Conservation (phyloP, 64 coral and sea anemone species). For the Platygyra sinensis region DNA sequence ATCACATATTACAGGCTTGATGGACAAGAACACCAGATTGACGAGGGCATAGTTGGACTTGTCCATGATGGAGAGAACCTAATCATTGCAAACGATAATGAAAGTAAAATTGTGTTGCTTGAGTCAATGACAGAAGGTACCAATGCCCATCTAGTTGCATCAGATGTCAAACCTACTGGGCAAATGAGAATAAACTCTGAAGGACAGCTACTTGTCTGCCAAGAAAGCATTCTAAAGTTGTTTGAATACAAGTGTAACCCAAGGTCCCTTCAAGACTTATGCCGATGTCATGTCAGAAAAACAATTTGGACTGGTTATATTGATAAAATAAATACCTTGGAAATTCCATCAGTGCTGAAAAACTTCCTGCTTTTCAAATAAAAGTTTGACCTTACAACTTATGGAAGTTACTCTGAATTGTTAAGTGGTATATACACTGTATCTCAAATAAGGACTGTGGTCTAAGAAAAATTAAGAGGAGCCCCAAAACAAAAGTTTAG, state of each 20-base stretch:
- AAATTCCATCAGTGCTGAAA: conserved; percentile 50
- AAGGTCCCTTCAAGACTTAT: conserved; percentile 36
- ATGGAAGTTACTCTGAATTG: not conserved
- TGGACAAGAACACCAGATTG: conserved; percentile 53
- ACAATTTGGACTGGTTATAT: conserved; percentile 2
- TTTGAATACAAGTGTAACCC: conserved; percentile 58
- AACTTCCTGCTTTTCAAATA: conserved; percentile 62
- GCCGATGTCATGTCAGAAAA: conserved; percentile 35
- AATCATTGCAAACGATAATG: conserved; percentile 41
- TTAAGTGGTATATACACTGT: not conserved
- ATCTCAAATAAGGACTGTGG: not conserved
- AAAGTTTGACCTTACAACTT: not conserved
- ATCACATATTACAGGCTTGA: conserved; percentile 70
- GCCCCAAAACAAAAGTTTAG: too few relatives aligned
- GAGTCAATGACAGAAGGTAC: conserved; percentile 61
- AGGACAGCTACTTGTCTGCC: conserved; percentile 75
- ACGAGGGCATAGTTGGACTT: not conserved
- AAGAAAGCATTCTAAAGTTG: conserved; percentile 51
- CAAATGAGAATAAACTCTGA: conserved; percentile 46
- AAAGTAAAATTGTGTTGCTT: conserved; percentile 52
- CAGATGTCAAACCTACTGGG: conserved; percentile 4
- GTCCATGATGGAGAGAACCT: conserved; percentile 78
- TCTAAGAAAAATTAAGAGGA: too few relatives aligned
- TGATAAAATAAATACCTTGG: conserved; percentile 22
- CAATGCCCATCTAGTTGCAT: conserved; percentile 63